Base-by-base conservation (phyloP, 1,140 invertebrate species). In the Chlorops oryzae region DNA sequence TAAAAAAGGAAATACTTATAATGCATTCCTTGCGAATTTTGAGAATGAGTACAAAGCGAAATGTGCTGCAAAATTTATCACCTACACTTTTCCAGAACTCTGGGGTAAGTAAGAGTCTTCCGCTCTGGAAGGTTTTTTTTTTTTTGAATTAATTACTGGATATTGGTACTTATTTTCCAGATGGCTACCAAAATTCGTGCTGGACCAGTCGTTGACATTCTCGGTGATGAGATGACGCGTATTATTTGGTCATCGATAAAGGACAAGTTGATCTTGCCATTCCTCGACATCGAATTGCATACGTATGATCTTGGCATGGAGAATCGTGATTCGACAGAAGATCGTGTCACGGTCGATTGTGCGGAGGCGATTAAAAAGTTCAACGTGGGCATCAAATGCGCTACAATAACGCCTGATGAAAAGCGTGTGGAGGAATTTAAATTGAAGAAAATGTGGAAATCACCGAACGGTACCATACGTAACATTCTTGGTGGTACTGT, bases 201-300 rank as follows among this genome's bases (percentile, higher is more conserved):
- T 46, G 85, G 84, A 64, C 85, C 91, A 27, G 89, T 96, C 57
- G 93, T 96, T 39, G 96, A 99, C 70, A 84, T 98, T 59, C 84
- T 98, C 47, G 96, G 96, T 21, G 96, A 99, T 83, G 96, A 99
- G 76, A 98, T 99, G 96, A 98, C 96, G 15, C 85, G 95, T 59
- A 92, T 99, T 53, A 97, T 99, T 59, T 99, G 96, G 96, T 92
- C 97, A 68, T 78, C 90, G 6, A 99, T 98, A 53, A 98, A 98
- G 74, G 80, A 97, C 41, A 98, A 98, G 74, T 77, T 99, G 3
- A 97, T 99, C 63, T 75, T 98, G 50, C 96, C 96, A 5, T 98
- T 94, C 74, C 77, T 99, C 54, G 93, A 98, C 64, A 87, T 98
- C 57, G 92, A 98, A 74, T 70, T 98, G 20, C 92, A 98, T 69